Evolutionary conservation across 2,113 vertebrate species (phyloP).

Genomic region (Hemichromis elongatus): DNA sequence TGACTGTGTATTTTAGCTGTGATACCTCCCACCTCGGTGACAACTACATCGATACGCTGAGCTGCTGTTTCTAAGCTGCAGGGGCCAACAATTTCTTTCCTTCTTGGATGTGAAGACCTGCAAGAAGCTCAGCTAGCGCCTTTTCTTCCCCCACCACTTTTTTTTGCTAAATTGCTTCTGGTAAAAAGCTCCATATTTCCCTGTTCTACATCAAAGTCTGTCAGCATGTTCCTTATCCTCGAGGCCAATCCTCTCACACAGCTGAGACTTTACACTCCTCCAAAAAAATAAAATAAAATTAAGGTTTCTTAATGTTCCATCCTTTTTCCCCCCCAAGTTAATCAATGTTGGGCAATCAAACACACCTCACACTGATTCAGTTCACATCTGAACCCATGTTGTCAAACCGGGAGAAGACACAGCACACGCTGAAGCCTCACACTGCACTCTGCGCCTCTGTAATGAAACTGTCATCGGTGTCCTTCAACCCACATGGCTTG

Average conservation of each 20-base stretch:
- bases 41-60: background rate
- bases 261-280: background rate
- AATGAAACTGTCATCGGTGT: slow-evolving; percentile 40
- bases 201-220: slow-evolving; percentile 32
- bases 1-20: background rate
- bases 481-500: slow-evolving; percentile 27
- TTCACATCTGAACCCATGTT: background rate
- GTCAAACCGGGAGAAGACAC: background rate
- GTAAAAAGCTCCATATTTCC: slow-evolving; percentile 18
- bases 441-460: background rate
- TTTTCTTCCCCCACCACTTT: background rate
- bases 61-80: background rate
- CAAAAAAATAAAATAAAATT: background rate
- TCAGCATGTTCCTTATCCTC: slow-evolving; percentile 5
- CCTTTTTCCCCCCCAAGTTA: background rate
- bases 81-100: background rate
- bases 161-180: background rate
- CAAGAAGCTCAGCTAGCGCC: background rate
- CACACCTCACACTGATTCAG: background rate
- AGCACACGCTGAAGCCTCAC: background rate
- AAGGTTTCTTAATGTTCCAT: background rate
- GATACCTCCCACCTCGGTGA: background rate
- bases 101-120: background rate
- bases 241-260: slow-evolving; percentile 2
- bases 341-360: background rate